Evolutionary conservation across 2,113 vertebrate genomes (phyloP), one percentile per base, ranked within the genome.

Genomic region (Oophaga pumilio): DNA sequence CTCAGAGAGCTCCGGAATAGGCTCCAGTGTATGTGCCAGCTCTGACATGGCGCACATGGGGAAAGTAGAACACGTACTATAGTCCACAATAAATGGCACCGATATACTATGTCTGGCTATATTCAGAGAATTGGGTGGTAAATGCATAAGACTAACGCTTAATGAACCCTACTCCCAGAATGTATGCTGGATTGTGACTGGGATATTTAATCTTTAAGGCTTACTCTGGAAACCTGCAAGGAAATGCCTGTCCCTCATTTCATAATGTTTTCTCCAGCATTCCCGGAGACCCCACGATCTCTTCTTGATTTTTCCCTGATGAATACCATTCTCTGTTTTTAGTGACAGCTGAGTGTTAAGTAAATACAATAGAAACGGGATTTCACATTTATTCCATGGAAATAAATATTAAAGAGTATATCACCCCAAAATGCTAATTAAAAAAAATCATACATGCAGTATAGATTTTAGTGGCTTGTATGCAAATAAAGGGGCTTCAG

Each of bases 1-100:
- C 93, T 99, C 97, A 93, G 97, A 96, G 93, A 98, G 94, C 93
- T 99, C 98, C 94, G 97, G 95, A 95, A 98, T 98, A 89, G 97
- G 96, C 89, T 99, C 97, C 96, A 98, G 94, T 90, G 96, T 93
- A 93, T 93, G 94, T 91, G 95, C 93, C 93, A 97, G 96, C 90
- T 97, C 97, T 99, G 94, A 92, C 93, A 91, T 91, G 2, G 8
- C 93, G 89, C 93, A 94, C 91, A 92, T 93, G 71, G 92, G 88
- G 94, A 91, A 93, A 71, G 24, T 20, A 73, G 8, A 73, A 50
- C 71, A 74, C 5, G 20, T 18, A 78, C 22, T 24, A 57, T 52
- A 76, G 74, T 5, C 0, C 15, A 74, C 20, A 49, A 28, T 15
- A 22, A 17, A 28, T 18, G 33, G 33, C 64, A 24, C 64, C n/a